A percentile compares a stretch with the other conserved stretches of the same genome.
phyloP scores from a whole-genome alignment of 2,113 vertebrate species.

The Tragelaphus imberbis region DNA sequence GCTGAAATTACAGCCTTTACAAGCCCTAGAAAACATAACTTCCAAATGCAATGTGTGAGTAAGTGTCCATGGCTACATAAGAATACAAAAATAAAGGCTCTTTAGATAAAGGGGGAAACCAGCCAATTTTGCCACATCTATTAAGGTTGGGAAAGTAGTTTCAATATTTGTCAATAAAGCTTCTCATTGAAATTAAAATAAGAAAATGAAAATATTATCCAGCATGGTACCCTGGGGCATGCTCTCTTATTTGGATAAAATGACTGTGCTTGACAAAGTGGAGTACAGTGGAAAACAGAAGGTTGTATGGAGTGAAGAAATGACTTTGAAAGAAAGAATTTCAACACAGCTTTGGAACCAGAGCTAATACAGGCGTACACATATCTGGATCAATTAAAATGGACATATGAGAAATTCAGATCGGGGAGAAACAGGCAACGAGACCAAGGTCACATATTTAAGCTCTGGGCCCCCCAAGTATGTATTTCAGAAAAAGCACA shows the following conservation, averaged over 20 bases:
- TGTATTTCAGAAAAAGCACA: background rate
- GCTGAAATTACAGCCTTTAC: background rate
- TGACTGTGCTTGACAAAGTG: background rate
- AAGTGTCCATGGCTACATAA: accelerated
- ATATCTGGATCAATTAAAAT: background rate
- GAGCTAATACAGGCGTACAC: background rate
- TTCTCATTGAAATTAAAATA: background rate
- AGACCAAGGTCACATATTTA: background rate
- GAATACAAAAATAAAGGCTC: background rate
- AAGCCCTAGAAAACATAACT: background rate
- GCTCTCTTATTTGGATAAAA: background rate
- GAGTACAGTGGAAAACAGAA: background rate
- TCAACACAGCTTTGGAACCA: background rate
- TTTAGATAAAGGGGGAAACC: background rate
- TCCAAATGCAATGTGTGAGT: background rate
- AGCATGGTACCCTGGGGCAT: background rate
- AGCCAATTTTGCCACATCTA: background rate
- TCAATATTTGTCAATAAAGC: background rate
- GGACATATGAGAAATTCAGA: background rate
- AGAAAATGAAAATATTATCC: background rate
- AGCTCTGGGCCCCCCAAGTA: background rate
- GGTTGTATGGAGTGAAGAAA: background rate
- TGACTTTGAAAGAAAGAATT: background rate
- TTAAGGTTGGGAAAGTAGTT: background rate
- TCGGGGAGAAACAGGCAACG: background rate